Evolutionary conservation across 2,888 invertebrate species (phyloP), one percentile per base, ranked within the genome.

Genomic region (Meiosimyza platycephala): DNA sequence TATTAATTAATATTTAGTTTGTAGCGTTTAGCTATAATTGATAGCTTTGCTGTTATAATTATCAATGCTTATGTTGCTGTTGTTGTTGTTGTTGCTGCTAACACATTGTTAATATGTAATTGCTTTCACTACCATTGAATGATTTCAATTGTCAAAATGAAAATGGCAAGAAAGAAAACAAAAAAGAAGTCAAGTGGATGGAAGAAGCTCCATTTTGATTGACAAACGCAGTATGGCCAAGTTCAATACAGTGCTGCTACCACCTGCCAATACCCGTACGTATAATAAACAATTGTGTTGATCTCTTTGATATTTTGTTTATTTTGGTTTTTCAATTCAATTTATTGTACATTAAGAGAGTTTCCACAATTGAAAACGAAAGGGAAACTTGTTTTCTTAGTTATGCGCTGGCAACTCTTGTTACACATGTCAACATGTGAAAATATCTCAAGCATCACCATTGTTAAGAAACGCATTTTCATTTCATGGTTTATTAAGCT

Each of bases 231-330:
- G 18, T 57, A 3, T 57, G 12, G 13, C 22, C 57, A 57, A 15
- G 13, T 57, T 11, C 22, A 57, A 13, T 28, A 0, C 9, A 40
- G 40, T 28, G 57, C 12, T 57, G 28, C 11, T 57, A 18, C 22
- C 28, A 57, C 13, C 28, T 57, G 57, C 57, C 22, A 13, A 28
- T 28, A 57, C 57, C 6, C 28, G 28, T 13, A 57, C 28, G 28
- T 13, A 57, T 18, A 13, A 57, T 15, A 57, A 57, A 57, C 6
- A 16, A 57, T 57, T 57, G 40, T 57, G 57, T 57, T 57, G 57
- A 28, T 57, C 28, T 28, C 57, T 28, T 16, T 57, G 12, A 57
- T 28, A 57, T 5, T 55, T 18, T 55, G 7, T 55, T 18, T 57
- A 28, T 22, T 11, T 57, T 57, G 22, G 15, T 57, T 57, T 12